Base-by-base conservation (phyloP, 2,113 vertebrate genomes). In the Craseonycteris thonglongyai region DNA sequence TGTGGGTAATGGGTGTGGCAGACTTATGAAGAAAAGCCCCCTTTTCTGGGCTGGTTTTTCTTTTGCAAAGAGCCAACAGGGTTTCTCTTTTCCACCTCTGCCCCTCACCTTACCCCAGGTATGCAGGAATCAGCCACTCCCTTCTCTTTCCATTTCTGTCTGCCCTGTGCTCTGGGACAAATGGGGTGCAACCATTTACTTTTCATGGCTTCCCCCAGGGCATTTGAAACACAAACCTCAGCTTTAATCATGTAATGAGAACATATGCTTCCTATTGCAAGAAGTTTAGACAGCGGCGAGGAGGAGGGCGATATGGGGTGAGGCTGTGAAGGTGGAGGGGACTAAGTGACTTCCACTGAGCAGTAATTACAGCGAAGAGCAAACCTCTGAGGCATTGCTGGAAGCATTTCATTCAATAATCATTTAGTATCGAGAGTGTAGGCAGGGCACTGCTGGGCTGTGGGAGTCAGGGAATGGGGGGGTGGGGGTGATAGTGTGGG, bases 321-420 rank as follows among this genome's bases (percentile, higher is more conserved):
- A 92, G 68, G 61, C 59, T 47, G 35, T n/a, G 42, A 76, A 72
- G 14, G 66, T 10, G 80, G 88, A 75, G 51, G 56, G 38, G 28
- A 56, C 91, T 58, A 75, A 86, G 84, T 94, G 72, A 81, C 88
- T 89, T 89, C 72, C 66, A 76, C 45, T 75, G 88, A 92, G 74
- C 74, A n/a, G 69, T 78, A 66, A 90, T 92, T 76, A 65, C 75
- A 83, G 61, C 16, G 75, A 40, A 40, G 49, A 87, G 63, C 82
- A 74, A 83, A 75, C 78, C 58, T 88, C 26, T 16, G 33, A 49
- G 66, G 71, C 33, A 28, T 66, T 80, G 91, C 94, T 84, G 78
- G 65, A 83, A 80, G 49, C 71, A 68, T 88, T 83, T 88, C 71
- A 83, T 68, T 84, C 91, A 68, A 61, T 88, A 79, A 66, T 83